Conservation (phyloP, 1,140 invertebrate genomes). For the Nasonia longicornis region DNA sequence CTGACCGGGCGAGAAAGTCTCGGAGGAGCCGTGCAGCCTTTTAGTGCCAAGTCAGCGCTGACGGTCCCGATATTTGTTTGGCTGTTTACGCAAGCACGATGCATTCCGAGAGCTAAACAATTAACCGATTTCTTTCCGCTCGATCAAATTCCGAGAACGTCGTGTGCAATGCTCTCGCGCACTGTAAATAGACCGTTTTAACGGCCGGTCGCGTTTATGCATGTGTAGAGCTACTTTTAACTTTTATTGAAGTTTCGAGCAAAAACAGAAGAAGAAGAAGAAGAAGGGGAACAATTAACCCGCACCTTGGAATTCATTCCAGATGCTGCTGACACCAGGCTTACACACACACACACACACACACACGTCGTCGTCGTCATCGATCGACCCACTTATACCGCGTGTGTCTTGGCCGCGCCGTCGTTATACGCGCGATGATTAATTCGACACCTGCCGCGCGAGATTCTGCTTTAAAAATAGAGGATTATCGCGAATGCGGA, state of each 20-base stretch:
- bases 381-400: slow-evolving; percentile 43
- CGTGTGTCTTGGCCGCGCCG: background rate
- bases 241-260: background rate
- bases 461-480: background rate
- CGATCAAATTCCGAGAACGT: background rate
- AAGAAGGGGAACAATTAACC: slow-evolving; percentile 32
- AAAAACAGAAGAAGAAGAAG: slow-evolving; percentile 8
- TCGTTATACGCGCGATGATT: slow-evolving; percentile 18
- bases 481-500: background rate
- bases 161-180: background rate
- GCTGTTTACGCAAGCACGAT: slow-evolving; percentile 27
- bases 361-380: slow-evolving; percentile 9
- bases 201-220: background rate
- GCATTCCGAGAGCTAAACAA: background rate
- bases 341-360: background rate
- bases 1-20: background rate
- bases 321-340: slow-evolving; percentile 17
- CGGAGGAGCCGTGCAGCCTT: too few relatives aligned
- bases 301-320: slow-evolving; percentile 42
- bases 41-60: slow-evolving; percentile 26
- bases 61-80: slow-evolving; percentile 10
- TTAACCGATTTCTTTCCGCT: background rate
- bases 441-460: background rate
- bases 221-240: slow-evolving; percentile 20
- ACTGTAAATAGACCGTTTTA: slow-evolving; percentile 1